These are phyloP conservation scores for Amphipyra berbera DNA, from an alignment of 2,888 invertebrate genomes.

Conservation along the genomic window DNA sequence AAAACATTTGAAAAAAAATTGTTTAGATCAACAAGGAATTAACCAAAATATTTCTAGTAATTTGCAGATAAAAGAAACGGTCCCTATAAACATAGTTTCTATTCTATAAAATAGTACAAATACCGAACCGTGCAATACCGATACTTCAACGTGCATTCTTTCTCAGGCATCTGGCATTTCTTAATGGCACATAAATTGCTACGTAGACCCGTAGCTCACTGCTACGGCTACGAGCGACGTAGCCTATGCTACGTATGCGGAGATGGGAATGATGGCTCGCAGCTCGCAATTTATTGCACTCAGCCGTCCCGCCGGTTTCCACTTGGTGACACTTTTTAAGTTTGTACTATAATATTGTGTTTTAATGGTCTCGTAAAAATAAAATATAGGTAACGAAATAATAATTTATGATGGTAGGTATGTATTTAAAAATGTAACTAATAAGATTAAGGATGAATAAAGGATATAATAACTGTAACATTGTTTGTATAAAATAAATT, in stretches of 20 bases:
- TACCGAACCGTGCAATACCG: neutral
- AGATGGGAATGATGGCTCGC: slow-evolving; percentile 13
- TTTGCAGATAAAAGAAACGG: too few relatives aligned
- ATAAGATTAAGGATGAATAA: too few relatives aligned
- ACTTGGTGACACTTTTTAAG: neutral
- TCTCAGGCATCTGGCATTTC: slow-evolving; percentile 28
- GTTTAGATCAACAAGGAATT: too few relatives aligned
- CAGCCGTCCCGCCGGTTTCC: slow-evolving; percentile 2
- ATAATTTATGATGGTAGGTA: too few relatives aligned
- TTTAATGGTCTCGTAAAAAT: neutral
- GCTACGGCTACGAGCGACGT: slow-evolving; percentile 55
- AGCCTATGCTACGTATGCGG: slow-evolving; percentile 38
- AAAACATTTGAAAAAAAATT: too few relatives aligned
- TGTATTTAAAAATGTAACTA: too few relatives aligned
- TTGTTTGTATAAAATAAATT: too few relatives aligned
- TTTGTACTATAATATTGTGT: too few relatives aligned
- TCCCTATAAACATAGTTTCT: neutral
- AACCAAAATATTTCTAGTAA: too few relatives aligned
- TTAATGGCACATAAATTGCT: slow-evolving; percentile 36
- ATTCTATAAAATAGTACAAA: slow-evolving; percentile 7
- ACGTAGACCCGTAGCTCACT: slow-evolving; percentile 45
- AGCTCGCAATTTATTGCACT: slow-evolving; percentile 39
- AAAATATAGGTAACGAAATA: neutral
- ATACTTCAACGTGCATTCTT: slow-evolving; percentile 18
- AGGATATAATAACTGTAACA: too few relatives aligned